Evolutionary conservation across 2,888 invertebrate species (phyloP).

Genomic region (Synergus japonicus): DNA sequence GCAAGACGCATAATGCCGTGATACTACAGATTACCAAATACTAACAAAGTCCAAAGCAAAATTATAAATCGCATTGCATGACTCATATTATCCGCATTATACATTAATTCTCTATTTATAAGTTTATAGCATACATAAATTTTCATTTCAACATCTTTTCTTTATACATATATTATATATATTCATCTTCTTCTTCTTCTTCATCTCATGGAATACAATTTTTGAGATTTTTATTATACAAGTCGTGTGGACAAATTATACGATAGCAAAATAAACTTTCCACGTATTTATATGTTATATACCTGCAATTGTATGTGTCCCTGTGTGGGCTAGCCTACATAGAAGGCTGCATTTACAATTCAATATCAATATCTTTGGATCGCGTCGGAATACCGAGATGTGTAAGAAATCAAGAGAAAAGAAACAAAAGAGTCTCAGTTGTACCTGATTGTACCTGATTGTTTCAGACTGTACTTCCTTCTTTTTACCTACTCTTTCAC

Average conservation of each 20-base stretch:
- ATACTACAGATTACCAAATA: slow-evolving; percentile 20
- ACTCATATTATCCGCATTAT: too few relatives aligned
- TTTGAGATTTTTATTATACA: background rate
- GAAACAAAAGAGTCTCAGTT: background rate
- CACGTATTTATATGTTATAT: background rate
- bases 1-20: slow-evolving; percentile 3
- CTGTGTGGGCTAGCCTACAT: background rate
- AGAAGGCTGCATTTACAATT: background rate
- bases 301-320: background rate
- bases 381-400: background rate
- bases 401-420: background rate
- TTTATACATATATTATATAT: too few relatives aligned
- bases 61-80: background rate
- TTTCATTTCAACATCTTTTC: too few relatives aligned
- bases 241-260: background rate
- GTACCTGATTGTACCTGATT: too few relatives aligned
- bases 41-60: background rate
- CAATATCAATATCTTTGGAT: background rate
- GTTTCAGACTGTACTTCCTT: background rate
- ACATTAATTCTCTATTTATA: too few relatives aligned
- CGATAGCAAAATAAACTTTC: too few relatives aligned
- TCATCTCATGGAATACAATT: too few relatives aligned
- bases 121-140: too few relatives aligned
- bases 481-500: background rate
- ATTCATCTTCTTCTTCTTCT: too few relatives aligned